phyloP scores from a whole-genome alignment of 2,888 invertebrate genomes.

The Cetonia aurata region DNA sequence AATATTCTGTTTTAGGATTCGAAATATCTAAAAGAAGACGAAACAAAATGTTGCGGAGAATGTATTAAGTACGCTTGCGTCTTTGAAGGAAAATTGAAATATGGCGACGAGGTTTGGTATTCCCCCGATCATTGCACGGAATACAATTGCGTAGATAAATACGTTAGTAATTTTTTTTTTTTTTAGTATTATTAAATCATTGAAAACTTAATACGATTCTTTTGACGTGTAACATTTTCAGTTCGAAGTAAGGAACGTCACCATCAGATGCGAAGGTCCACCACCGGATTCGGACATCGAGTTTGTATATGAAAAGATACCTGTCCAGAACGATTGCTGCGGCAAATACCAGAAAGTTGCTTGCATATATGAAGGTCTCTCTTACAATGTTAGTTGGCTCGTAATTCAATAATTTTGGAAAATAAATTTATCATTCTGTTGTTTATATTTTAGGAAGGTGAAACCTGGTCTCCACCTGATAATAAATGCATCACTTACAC shows the following conservation, averaged over 20 bases:
- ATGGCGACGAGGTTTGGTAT: constrained; percentile 71
- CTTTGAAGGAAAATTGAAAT: constrained; percentile 65
- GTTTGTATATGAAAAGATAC: constrained; percentile 68
- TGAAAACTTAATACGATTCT: background rate
- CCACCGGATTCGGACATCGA: constrained; percentile 62
- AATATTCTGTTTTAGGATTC: constrained; percentile 69
- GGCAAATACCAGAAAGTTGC: constrained; percentile 68
- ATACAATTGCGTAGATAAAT: constrained; percentile 70
- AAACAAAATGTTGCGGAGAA: constrained; percentile 73
- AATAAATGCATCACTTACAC: background rate
- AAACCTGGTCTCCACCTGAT: constrained; percentile 13
- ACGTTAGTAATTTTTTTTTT: constrained; percentile 6
- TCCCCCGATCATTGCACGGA: constrained; percentile 74
- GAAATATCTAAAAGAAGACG: constrained; percentile 66
- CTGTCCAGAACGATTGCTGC: constrained; percentile 71
- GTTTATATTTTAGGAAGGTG: constrained; percentile 4
- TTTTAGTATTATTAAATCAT: no score
- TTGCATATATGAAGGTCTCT: constrained; percentile 69
- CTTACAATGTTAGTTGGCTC: constrained; percentile 66
- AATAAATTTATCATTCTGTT: background rate
- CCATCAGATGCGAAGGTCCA: constrained; percentile 4
- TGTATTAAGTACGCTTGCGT: constrained; percentile 73
- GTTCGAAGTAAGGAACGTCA: background rate
- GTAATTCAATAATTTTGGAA: background rate
- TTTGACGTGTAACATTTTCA: background rate